Base-by-base conservation (phyloP, 2,797 vertebrate species). In the Neosilurus mollespiculum region DNA sequence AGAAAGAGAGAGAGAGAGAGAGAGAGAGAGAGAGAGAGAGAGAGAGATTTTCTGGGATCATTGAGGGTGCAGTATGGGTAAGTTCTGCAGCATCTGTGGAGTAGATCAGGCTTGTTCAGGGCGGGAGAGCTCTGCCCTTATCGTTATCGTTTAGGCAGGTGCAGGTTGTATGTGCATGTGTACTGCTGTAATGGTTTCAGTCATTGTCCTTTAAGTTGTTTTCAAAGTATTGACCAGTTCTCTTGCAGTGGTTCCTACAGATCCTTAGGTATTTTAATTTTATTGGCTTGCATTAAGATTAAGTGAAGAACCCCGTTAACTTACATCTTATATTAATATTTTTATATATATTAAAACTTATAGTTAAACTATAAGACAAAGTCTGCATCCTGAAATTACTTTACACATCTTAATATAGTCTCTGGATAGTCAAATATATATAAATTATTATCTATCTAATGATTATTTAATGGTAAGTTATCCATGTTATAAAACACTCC, bases 1-100 rank as follows among this genome's bases (percentile, higher is more conserved):
- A 56, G 56, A 56, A 51, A 30, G 9, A 75, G 62, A 81, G 37
- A n/a, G 78, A 73, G 86, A 80, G 69, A 51, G 61, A 76, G 85
- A 51, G 71, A 56, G 54, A 56, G 54, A 14, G 54, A 83, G 64
- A 81, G 49, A 43, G 79, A 81, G 22, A 34, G 78, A 78, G 85
- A 72, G 76, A 51, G 59, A 75, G 87, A 43, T 64, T 69, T 26
- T 56, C 65, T 59, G 82, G 62, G 78, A 83, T 78, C 34, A 49
- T 2, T 76, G 65, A 83, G 64, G 85, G 54, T 64, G 64, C 30
- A 64, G 62, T 22, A 79, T 70, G 76, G 37, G 71, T 37, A 69
- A 77, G 70, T 78, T 81, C 66, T 53, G n/a, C 20, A 59, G 83
- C 87, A 51, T 88, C 87, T 89, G 89, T 88, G 65, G 85, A 89